A percentile compares a stretch with the other conserved stretches of the same genome.
phyloP scores from a whole-genome alignment of 2,113 vertebrate genomes.

The Semnornis frantzii region DNA sequence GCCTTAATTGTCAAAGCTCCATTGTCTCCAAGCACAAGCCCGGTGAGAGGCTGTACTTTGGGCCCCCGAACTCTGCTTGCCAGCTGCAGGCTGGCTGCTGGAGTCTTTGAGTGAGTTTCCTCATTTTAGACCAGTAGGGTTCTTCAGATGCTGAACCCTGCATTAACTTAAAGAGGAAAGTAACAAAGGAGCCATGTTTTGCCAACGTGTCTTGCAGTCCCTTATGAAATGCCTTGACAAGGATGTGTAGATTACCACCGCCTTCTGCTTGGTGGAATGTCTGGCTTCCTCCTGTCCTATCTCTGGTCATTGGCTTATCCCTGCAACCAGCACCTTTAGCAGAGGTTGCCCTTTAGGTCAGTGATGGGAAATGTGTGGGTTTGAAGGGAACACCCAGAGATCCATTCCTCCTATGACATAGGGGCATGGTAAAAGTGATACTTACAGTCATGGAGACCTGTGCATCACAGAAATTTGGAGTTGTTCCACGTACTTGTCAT shows the following conservation, averaged over 20 bases:
- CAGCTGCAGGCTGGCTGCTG: constrained; percentile 55
- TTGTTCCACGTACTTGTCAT: neutral
- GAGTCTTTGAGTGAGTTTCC: constrained; percentile 47
- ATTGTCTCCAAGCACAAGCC: constrained; percentile 41
- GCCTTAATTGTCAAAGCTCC: constrained; percentile 61
- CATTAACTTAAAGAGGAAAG: constrained; percentile 49
- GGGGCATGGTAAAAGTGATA: neutral
- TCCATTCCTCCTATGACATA: neutral
- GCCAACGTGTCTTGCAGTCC: constrained; percentile 18
- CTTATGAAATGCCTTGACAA: constrained; percentile 45
- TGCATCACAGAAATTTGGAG: neutral
- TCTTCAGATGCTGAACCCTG: constrained; percentile 36
- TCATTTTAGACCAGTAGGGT: constrained; percentile 54
- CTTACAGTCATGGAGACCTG: neutral
- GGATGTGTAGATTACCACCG: neutral
- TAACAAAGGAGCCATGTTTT: constrained; percentile 59
- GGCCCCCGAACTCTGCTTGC: neutral
- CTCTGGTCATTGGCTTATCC: neutral
- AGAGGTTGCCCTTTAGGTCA: neutral
- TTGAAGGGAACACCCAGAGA: neutral
- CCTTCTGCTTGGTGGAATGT: constrained; percentile 33
- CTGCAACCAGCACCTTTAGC: neutral
- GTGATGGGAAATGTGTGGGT: neutral
- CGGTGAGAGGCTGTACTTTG: constrained; percentile 14
- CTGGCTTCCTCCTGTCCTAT: neutral